These are phyloP conservation scores for Hippocampus comes DNA, from an alignment of 2,113 vertebrate genomes.

Conservation along the genomic window DNA sequence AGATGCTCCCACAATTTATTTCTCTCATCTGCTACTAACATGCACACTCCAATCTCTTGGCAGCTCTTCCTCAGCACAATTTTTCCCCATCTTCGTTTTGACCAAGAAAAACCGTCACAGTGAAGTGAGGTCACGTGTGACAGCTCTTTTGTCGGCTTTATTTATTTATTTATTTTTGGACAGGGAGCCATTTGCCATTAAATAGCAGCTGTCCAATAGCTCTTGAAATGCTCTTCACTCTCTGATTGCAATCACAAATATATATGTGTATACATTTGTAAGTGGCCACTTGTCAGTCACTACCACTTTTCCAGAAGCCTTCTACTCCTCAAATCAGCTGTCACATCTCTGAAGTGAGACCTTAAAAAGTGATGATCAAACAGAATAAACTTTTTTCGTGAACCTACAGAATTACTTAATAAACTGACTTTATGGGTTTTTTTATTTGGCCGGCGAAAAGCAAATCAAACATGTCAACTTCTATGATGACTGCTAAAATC, in stretches of 20 bases:
- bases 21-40: constrained; percentile 38
- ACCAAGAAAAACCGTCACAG: neutral
- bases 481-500: too few species aligned
- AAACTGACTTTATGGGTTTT: too few species aligned
- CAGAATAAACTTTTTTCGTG: neutral
- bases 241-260: constrained; percentile 28
- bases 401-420: neutral
- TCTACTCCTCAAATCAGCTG: constrained; percentile 13
- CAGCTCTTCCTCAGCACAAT: constrained; percentile 15
- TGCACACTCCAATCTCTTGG: constrained; percentile 29
- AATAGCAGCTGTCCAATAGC: neutral
- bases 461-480: too few species aligned
- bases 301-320: constrained; percentile 34
- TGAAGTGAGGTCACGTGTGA: constrained; percentile 1
- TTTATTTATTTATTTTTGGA: neutral
- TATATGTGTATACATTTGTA: constrained; percentile 8
- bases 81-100: constrained; percentile 18
- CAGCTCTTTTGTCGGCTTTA: constrained; percentile 25
- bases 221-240: constrained; percentile 24
- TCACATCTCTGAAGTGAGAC: neutral
- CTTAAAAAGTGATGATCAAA: neutral
- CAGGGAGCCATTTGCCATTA: neutral
- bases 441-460: too few species aligned
- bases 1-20: constrained; percentile 27
- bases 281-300: constrained; percentile 14